phyloP scores from a whole-genome alignment of 2,113 vertebrate genomes.

The Ursus arctos region DNA sequence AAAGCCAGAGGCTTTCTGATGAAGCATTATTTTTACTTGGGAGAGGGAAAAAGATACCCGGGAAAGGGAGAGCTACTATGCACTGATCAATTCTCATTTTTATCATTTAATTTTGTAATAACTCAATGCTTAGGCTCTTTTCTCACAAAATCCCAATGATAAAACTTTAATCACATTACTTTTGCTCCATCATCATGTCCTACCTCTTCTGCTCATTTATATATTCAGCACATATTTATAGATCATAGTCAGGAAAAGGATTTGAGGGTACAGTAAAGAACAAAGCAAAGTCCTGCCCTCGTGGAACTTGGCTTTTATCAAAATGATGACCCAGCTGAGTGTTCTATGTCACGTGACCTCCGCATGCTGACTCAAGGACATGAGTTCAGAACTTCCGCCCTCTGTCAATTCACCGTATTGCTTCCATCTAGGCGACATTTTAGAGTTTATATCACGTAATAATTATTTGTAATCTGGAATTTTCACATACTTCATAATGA shows the following conservation, averaged over 20 bases:
- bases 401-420: background rate
- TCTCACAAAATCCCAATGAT: background rate
- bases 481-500: background rate
- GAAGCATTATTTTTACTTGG: background rate
- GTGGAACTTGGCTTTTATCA: background rate
- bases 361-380: background rate
- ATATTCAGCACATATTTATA: background rate
- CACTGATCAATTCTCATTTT: background rate
- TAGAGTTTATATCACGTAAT: background rate
- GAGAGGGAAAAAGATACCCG: background rate
- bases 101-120: constrained; percentile 7
- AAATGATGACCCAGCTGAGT: background rate
- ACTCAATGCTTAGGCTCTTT: background rate
- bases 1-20: background rate
- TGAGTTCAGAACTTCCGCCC: background rate
- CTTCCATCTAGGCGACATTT: background rate
- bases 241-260: background rate
- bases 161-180: background rate
- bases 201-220: background rate
- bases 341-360: background rate
- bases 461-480: background rate
- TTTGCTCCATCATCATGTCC: background rate
- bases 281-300: background rate
- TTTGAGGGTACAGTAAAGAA: background rate
- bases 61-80: background rate